phyloP scores from a whole-genome alignment of 2,797 vertebrate species.

The Eremophila alpestris region DNA sequence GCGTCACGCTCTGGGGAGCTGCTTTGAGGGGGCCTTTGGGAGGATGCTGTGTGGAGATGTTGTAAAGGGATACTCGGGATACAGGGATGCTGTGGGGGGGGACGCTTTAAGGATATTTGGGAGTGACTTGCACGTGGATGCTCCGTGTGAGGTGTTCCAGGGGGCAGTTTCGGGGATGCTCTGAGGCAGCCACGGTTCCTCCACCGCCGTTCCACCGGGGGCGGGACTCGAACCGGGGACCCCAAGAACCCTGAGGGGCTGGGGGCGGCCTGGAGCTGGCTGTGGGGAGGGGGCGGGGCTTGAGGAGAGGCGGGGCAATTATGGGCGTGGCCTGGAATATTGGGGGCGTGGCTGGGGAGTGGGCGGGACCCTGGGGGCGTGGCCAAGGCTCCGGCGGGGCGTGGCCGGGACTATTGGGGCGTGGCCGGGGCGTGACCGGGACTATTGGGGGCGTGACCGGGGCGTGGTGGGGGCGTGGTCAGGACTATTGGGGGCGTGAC shows the following conservation, averaged over 20 bases:
- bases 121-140: not conserved
- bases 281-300: not conserved
- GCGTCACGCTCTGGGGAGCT: not conserved
- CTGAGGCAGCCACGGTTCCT: accelerated
- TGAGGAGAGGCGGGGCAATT: accelerated
- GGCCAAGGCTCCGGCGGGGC: too few species aligned
- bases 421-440: not conserved
- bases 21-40: not conserved
- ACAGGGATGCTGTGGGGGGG: too few species aligned
- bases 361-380: not conserved
- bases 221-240: accelerated
- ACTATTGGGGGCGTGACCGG: not conserved
- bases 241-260: accelerated
- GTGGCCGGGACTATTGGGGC: not conserved
- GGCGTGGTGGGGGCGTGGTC: too few species aligned
- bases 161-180: not conserved
- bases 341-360: not conserved
- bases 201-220: accelerated
- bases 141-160: too few species aligned
- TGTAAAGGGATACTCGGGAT: not conserved
- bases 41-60: too few species aligned
- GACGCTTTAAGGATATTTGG: too few species aligned
- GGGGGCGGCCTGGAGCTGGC: not conserved
- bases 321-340: accelerated
- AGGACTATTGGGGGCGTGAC: too few species aligned